Conservation (phyloP, 2,888 invertebrate species). For the Harmothoe impar region DNA sequence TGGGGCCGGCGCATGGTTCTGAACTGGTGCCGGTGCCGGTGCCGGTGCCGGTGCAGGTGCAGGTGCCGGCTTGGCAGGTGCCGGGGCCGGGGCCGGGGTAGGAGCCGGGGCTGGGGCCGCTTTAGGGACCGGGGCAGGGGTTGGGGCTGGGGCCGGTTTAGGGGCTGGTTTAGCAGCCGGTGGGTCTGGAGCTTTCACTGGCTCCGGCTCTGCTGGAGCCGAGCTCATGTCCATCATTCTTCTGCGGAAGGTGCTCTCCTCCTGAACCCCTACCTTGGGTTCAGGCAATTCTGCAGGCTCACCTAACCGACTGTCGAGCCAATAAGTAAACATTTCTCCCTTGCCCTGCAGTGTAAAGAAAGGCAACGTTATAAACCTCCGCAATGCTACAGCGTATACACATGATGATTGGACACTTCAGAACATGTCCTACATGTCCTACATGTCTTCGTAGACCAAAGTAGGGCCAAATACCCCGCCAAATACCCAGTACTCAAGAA, state of each 20-base stretch:
- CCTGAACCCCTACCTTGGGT: background rate
- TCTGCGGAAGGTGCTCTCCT: background rate
- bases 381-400: no score
- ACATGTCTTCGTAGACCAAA: no score
- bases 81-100: background rate
- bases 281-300: slow-evolving; percentile 36
- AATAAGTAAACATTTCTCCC: slow-evolving; percentile 78
- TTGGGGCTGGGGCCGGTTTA: background rate
- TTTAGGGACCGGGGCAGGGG: background rate
- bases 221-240: no score
- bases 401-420: no score
- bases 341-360: slow-evolving; percentile 73
- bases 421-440: no score
- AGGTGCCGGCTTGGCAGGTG: background rate
- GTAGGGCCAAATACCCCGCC: no score
- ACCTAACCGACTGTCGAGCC: slow-evolving; percentile 71
- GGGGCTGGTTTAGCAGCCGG: background rate
- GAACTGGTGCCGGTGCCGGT: background rate
- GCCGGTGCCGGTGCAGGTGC: background rate
- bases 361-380: background rate
- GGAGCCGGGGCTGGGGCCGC: slow-evolving; percentile 5
- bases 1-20: background rate
- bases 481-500: no score
- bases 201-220: background rate
- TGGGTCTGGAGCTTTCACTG: background rate